Percentiles rank a stretch among this genome's conserved stretches.
Evolutionary conservation across 2,888 invertebrate genomes (phyloP).

Genomic region (Digitonthophagus gazella): DNA sequence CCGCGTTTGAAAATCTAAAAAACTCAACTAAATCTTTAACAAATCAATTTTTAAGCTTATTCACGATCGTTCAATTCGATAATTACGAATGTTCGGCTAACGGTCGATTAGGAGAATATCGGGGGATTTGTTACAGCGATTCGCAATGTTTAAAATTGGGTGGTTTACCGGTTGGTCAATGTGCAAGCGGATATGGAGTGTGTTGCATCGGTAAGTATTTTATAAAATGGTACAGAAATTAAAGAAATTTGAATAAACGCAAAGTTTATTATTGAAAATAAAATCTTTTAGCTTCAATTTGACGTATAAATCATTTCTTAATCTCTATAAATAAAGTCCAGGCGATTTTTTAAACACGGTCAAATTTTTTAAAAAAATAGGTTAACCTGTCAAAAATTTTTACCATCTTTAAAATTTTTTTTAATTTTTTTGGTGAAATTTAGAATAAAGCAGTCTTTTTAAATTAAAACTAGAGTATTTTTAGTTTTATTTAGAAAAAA

Average conservation of each 20-base stretch:
- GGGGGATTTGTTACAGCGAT: constrained; percentile 70
- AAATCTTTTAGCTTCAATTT: too few relatives aligned
- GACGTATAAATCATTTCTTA: too few relatives aligned
- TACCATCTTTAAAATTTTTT: too few relatives aligned
- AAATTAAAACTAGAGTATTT: too few relatives aligned
- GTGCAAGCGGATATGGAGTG: constrained; percentile 71
- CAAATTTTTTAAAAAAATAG: too few relatives aligned
- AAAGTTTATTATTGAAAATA: too few relatives aligned
- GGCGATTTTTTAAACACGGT: too few relatives aligned
- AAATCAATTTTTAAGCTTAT: constrained; percentile 62
- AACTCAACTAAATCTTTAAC: constrained; percentile 38
- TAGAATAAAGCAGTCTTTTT: too few relatives aligned
- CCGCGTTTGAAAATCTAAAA: not conserved
- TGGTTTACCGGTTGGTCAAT: constrained; percentile 64
- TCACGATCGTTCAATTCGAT: constrained; percentile 69
- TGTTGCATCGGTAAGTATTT: constrained; percentile 72
- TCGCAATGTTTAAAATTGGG: constrained; percentile 64
- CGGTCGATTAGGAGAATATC: constrained; percentile 56
- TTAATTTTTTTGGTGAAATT: too few relatives aligned
- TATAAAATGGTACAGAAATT: not conserved
- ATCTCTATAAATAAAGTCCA: too few relatives aligned
- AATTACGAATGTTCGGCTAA: constrained; percentile 61
- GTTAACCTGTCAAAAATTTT: too few relatives aligned
- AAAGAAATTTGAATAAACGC: not conserved
- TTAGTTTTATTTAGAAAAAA: too few relatives aligned